Evolutionary conservation across 2,113 vertebrate genomes (phyloP).

Genomic region (Scomber scombrus): DNA sequence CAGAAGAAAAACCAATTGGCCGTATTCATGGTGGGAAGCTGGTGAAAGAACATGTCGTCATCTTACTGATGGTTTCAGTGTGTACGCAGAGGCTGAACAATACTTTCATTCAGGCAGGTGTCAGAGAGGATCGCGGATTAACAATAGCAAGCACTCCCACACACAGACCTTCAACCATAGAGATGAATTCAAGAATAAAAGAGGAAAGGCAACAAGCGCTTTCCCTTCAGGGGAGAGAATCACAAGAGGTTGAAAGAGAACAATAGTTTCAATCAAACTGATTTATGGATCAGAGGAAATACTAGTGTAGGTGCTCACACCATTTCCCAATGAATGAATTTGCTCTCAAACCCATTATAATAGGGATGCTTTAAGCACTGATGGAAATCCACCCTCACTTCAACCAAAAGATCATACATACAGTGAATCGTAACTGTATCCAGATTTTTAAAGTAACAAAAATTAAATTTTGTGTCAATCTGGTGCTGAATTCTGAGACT

Average conservation of each 20-base stretch:
- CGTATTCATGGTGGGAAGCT: constrained; percentile 3
- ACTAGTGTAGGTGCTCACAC: not conserved
- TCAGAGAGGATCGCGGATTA: constrained; percentile 26
- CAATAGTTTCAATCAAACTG: constrained; percentile 18
- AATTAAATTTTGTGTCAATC: no score
- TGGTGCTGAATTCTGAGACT: no score
- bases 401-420: not conserved
- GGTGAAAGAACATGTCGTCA: not conserved
- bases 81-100: constrained; percentile 36
- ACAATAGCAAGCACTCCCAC: constrained; percentile 50
- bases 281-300: not conserved
- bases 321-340: not conserved
- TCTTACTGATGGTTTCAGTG: constrained; percentile 16
- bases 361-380: not conserved
- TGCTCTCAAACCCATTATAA: not conserved
- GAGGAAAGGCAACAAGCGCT: constrained; percentile 4
- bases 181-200: constrained; percentile 32
- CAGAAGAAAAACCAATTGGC: constrained; percentile 6
- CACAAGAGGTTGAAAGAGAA: constrained; percentile 22
- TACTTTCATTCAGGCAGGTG: constrained; percentile 48
- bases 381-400: not conserved
- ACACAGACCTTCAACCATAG: constrained; percentile 22
- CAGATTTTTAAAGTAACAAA: not conserved
- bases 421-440: not conserved
- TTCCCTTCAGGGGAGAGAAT: not conserved